Conservation (phyloP, 2,797 vertebrate genomes). For the Ceryle rudis region DNA sequence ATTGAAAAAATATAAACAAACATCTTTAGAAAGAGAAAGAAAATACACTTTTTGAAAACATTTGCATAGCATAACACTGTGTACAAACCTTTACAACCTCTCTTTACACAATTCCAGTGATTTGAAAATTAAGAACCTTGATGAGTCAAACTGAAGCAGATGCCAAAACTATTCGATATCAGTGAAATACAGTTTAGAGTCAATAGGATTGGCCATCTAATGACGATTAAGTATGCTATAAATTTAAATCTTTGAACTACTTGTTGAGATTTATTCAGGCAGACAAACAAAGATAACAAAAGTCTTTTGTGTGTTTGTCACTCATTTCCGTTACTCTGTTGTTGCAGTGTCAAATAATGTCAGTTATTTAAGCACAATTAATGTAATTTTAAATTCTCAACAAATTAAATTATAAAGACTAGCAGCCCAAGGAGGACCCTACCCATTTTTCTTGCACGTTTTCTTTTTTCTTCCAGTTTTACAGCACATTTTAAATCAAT, state of each 20-base stretch:
- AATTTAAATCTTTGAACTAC: slow-evolving; percentile 86
- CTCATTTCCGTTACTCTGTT: slow-evolving; percentile 84
- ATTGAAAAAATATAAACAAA: not conserved
- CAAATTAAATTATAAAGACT: slow-evolving; percentile 87
- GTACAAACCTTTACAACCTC: not conserved
- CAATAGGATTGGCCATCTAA: slow-evolving; percentile 80
- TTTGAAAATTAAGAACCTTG: slow-evolving; percentile 70
- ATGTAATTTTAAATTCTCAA: slow-evolving; percentile 89
- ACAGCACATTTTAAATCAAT: slow-evolving; percentile 74
- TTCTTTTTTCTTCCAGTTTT: slow-evolving; percentile 47
- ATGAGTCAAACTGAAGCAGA: slow-evolving; percentile 68
- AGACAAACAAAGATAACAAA: slow-evolving; percentile 90
- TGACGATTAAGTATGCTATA: slow-evolving; percentile 84
- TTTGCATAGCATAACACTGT: not conserved
- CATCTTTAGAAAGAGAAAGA: not conserved
- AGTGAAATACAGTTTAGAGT: slow-evolving; percentile 74
- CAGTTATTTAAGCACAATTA: slow-evolving; percentile 88
- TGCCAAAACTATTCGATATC: slow-evolving; percentile 77
- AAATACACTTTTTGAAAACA: not conserved
- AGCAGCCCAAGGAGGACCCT: slow-evolving; percentile 79
- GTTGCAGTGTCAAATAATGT: slow-evolving; percentile 87
- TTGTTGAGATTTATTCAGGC: slow-evolving; percentile 88
- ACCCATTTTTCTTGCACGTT: slow-evolving; percentile 71
- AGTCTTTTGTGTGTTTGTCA: slow-evolving; percentile 87
- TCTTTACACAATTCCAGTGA: slow-evolving; percentile 48